These are phyloP conservation scores for Alfaro cultratus DNA, from an alignment of 2,797 vertebrate genomes.

Conservation along the genomic window DNA sequence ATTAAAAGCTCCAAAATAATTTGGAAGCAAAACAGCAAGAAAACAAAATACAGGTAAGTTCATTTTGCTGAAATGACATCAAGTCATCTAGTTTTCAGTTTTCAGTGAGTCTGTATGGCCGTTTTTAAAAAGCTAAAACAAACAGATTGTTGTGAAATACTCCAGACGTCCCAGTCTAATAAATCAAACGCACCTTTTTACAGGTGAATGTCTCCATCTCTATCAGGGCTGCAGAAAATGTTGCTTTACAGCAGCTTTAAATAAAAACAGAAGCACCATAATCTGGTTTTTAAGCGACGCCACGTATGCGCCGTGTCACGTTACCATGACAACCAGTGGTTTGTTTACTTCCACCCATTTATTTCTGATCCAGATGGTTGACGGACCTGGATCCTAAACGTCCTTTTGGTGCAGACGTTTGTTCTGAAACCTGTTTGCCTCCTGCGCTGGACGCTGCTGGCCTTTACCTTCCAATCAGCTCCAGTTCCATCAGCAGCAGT, in stretches of 20 bases:
- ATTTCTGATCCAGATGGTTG: not conserved
- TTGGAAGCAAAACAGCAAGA: not conserved
- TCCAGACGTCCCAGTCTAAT: not conserved
- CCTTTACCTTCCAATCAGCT: constrained; percentile 4
- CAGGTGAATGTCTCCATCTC: no score
- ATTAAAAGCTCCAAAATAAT: not conserved
- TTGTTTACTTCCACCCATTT: not conserved
- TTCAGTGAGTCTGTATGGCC: no score
- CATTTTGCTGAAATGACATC: no score
- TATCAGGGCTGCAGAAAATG: not conserved
- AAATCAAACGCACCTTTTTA: not conserved
- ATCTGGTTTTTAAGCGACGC: not conserved
- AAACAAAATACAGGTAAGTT: no score
- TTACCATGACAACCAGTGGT: not conserved
- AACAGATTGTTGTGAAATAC: not conserved
- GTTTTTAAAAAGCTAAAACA: not conserved
- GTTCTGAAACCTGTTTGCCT: not conserved
- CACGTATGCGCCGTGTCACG: not conserved
- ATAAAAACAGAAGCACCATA: not conserved
- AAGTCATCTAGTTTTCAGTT: no score
- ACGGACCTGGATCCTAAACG: not conserved
- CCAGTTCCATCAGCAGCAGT: not conserved
- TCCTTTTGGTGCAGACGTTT: not conserved
- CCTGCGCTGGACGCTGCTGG: not conserved
- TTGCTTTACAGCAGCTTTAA: not conserved